Evolutionary conservation across 2,113 vertebrate species (phyloP).

Genomic region (Austrofundulus limnaeus): DNA sequence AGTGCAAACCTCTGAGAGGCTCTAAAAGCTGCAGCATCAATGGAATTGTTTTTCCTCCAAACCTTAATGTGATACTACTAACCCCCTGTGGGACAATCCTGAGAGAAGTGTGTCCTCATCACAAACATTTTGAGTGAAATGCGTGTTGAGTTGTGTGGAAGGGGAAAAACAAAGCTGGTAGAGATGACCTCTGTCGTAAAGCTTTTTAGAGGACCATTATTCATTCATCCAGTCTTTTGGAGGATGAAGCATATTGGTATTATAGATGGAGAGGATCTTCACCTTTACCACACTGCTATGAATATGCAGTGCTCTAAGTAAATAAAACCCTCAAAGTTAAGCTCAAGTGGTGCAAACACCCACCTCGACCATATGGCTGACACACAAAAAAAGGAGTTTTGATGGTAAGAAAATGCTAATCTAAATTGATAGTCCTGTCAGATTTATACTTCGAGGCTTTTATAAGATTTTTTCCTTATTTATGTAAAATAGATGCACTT

Average conservation of each 20-base stretch:
- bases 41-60: conserved; percentile 1
- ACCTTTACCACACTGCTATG: background rate
- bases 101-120: background rate
- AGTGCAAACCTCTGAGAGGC: conserved; percentile 10
- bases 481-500: background rate
- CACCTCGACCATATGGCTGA: background rate
- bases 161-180: background rate
- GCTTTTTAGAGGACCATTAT: background rate
- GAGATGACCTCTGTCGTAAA: background rate
- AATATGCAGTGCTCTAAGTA: background rate
- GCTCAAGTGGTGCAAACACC: background rate
- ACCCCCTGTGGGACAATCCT: background rate
- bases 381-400: background rate
- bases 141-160: background rate
- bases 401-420: background rate
- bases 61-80: background rate
- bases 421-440: background rate
- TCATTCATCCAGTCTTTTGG: background rate
- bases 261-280: conserved; percentile 7
- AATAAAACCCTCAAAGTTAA: background rate
- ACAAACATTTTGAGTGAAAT: background rate
- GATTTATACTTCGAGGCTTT: background rate
- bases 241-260: background rate
- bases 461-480: background rate
- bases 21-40: conserved; percentile 17